Conservation (phyloP, 1,140 invertebrate genomes). For the Pomacea maculata region DNA sequence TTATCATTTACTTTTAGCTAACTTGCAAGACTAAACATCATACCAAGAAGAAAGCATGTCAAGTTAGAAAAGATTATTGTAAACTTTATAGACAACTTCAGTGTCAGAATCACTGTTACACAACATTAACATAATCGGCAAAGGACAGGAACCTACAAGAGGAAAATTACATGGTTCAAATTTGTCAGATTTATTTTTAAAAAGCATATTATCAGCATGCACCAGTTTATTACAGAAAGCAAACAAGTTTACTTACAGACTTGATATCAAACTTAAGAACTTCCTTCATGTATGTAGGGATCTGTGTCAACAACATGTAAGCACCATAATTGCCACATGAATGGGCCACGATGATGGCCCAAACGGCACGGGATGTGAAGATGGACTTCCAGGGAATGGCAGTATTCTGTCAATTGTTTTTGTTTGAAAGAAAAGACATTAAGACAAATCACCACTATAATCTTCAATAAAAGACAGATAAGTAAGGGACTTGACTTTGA, state of each 20-base stretch:
- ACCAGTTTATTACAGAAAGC: background rate
- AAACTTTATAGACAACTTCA: too few species aligned
- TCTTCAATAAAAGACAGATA: background rate
- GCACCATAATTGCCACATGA: constrained; percentile 92
- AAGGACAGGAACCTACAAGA: too few species aligned
- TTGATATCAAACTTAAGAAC: constrained; percentile 88
- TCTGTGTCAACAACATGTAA: constrained; percentile 91
- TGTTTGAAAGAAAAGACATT: background rate
- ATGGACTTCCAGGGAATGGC: constrained; percentile 76
- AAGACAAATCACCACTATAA: background rate
- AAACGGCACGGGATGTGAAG: constrained; percentile 83
- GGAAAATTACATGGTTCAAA: too few species aligned
- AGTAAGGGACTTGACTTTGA: background rate
- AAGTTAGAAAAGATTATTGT: too few species aligned
- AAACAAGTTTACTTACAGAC: constrained; percentile 69
- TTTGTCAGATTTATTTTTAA: too few species aligned
- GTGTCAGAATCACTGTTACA: too few species aligned
- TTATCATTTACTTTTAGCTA: too few species aligned
- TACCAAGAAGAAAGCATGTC: too few species aligned
- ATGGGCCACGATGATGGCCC: constrained; percentile 87
- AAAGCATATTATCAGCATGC: too few species aligned
- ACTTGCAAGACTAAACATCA: too few species aligned
- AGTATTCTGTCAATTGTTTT: constrained; percentile 21
- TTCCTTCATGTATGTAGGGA: constrained; percentile 94
- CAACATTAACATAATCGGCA: too few species aligned